These are phyloP conservation scores for Chaetophractus vellerosus DNA, from an alignment of 2,797 vertebrate species.

Conservation along the genomic window DNA sequence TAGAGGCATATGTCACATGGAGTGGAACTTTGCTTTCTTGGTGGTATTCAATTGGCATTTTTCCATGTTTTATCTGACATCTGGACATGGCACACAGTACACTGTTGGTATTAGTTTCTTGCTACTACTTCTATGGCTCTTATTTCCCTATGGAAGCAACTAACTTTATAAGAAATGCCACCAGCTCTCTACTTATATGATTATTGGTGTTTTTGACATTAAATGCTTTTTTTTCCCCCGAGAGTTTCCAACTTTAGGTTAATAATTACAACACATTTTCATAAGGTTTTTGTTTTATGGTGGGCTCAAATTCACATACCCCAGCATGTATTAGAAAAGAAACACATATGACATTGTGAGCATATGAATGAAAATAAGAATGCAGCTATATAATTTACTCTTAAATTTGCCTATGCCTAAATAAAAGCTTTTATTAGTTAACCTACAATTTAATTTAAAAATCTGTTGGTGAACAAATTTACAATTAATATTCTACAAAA, in stretches of 20 bases:
- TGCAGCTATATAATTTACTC: background rate
- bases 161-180: background rate
- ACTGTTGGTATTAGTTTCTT: conserved; percentile 3
- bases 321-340: conserved; percentile 31
- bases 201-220: conserved; percentile 1
- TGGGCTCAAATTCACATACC: background rate
- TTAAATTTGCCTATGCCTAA: conserved; percentile 3
- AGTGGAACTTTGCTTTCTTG: conserved; percentile 5
- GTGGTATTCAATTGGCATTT: conserved; percentile 23
- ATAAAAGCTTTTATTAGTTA: conserved; percentile 28
- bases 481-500: background rate
- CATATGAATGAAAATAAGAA: background rate
- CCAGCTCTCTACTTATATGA: background rate
- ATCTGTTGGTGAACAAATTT: background rate
- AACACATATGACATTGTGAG: background rate
- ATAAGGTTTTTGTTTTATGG: conserved; percentile 20
- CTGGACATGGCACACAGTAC: background rate
- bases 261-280: conserved; percentile 53
- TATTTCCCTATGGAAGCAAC: background rate
- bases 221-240: background rate
- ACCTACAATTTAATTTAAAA: conserved; percentile 22
- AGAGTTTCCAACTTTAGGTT: background rate
- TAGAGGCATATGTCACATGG: background rate
- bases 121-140: background rate
- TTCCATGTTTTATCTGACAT: background rate